A percentile compares a stretch with the other conserved stretches of the same genome.
These are phyloP conservation scores for Drosophila fuyamai DNA, from an alignment of 1,140 invertebrate species.

Conservation along the genomic window DNA sequence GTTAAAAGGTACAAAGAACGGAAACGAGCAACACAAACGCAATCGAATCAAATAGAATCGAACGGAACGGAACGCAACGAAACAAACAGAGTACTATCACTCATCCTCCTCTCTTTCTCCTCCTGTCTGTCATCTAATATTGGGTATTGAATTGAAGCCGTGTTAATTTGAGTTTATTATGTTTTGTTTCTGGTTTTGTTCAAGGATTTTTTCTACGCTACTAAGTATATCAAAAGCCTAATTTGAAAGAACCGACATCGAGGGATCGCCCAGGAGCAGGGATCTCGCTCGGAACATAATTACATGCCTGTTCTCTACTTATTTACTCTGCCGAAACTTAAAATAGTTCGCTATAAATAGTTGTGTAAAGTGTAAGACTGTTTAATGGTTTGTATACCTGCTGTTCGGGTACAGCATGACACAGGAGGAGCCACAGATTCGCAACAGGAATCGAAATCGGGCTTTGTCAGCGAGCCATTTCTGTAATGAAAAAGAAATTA, in stretches of 20 bases:
- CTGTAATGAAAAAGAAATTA: constrained; percentile 11
- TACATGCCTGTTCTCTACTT: constrained; percentile 45
- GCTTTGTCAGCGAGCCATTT: constrained; percentile 50
- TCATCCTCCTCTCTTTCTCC: constrained; percentile 11
- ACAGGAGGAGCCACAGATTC: constrained; percentile 36
- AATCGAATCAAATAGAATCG: constrained; percentile 22
- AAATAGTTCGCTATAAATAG: constrained; percentile 76
- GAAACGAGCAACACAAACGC: constrained; percentile 61
- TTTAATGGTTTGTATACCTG: constrained; percentile 74
- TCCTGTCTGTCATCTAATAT: constrained; percentile 21
- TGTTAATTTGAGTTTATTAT: constrained; percentile 48
- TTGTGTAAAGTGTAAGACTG: constrained; percentile 64
- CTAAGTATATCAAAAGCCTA: constrained; percentile 49
- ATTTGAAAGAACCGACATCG: constrained; percentile 33
- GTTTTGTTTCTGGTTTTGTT: constrained; percentile 40
- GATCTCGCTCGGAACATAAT: constrained; percentile 30
- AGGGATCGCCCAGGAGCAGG: constrained; percentile 1
- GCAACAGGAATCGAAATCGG: constrained; percentile 15
- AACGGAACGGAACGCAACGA: constrained; percentile 26
- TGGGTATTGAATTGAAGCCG: constrained; percentile 22
- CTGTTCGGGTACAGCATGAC: constrained; percentile 78
- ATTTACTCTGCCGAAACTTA: constrained; percentile 60
- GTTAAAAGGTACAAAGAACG: constrained; percentile 62
- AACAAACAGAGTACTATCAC: constrained; percentile 25
- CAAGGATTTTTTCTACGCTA: constrained; percentile 39